Conservation (phyloP, 2,797 vertebrate species). For the Oreortyx pictus region DNA sequence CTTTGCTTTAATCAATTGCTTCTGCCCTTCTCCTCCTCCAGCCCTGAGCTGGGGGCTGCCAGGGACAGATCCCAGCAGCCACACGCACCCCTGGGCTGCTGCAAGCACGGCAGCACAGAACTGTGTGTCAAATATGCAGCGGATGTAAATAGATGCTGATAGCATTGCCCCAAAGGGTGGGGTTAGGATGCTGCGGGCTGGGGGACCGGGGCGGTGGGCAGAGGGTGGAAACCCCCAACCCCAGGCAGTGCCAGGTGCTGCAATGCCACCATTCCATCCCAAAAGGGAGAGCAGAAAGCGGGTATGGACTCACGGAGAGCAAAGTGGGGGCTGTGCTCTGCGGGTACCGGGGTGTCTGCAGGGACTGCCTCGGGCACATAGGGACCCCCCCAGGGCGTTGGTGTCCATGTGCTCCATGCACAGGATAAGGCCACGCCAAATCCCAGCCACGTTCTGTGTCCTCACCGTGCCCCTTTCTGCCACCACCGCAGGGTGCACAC, state of each 20-base stretch:
- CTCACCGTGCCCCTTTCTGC: neutral
- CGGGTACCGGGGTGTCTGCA: accelerated
- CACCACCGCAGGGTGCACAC: accelerated
- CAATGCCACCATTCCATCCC: accelerated
- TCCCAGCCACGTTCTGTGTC: accelerated
- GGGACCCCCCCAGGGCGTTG: accelerated
- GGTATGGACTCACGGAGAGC: neutral
- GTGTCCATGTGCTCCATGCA: accelerated
- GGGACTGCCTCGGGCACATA: accelerated
- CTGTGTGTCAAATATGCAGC: accelerated
- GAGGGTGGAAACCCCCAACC: neutral
- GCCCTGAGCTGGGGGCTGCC: neutral
- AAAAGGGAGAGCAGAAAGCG: neutral
- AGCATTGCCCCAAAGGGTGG: accelerated
- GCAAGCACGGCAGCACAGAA: accelerated
- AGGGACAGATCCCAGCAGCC: accelerated
- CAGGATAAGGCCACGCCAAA: neutral
- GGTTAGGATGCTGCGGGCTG: accelerated
- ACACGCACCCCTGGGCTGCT: accelerated
- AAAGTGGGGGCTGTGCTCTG: neutral
- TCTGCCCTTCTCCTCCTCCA: neutral
- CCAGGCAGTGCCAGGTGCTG: neutral
- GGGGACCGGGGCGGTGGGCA: neutral
- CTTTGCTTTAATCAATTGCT: neutral
- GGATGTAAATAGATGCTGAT: accelerated